Evolutionary conservation across 1,140 invertebrate genomes (phyloP).

Genomic region (Drosophila persimilis): DNA sequence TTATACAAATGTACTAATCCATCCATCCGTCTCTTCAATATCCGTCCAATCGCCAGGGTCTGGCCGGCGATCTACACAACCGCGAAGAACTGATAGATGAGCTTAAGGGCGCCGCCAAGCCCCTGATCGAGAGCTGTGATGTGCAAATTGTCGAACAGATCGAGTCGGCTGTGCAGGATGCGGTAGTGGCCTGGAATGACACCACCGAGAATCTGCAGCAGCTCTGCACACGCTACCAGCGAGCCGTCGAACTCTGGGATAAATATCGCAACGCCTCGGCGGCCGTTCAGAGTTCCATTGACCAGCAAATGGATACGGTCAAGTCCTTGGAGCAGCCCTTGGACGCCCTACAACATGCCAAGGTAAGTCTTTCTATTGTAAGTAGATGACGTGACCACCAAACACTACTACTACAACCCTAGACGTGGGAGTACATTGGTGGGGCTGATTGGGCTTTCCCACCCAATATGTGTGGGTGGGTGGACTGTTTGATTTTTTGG

Average conservation of each 20-base stretch:
- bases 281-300: slow-evolving; percentile 88
- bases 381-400: slow-evolving; percentile 23
- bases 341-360: slow-evolving; percentile 78
- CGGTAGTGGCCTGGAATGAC: slow-evolving; percentile 89
- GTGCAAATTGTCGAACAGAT: slow-evolving; percentile 88
- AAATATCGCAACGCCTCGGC: slow-evolving; percentile 90
- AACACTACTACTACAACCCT: slow-evolving; percentile 11
- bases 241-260: slow-evolving; percentile 90
- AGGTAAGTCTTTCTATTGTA: slow-evolving; percentile 61
- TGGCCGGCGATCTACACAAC: slow-evolving; percentile 86
- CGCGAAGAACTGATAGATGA: slow-evolving; percentile 89
- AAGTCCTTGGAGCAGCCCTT: slow-evolving; percentile 76
- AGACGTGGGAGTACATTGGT: slow-evolving; percentile 25
- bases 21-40: not conserved
- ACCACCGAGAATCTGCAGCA: slow-evolving; percentile 89
- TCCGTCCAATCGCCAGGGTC: slow-evolving; percentile 82
- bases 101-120: slow-evolving; percentile 87
- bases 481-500: slow-evolving; percentile 34
- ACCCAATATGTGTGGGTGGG: slow-evolving; percentile 10
- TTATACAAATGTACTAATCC: slow-evolving; percentile 11
- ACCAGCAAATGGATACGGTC: slow-evolving; percentile 85
- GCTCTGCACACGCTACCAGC: slow-evolving; percentile 89
- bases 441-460: slow-evolving; percentile 9
- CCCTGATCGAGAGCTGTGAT: slow-evolving; percentile 87
- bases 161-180: slow-evolving; percentile 88